Evolutionary conservation across 2,888 invertebrate species (phyloP), one percentile per base, ranked within the genome.

Genomic region (Lochmaea capreae): DNA sequence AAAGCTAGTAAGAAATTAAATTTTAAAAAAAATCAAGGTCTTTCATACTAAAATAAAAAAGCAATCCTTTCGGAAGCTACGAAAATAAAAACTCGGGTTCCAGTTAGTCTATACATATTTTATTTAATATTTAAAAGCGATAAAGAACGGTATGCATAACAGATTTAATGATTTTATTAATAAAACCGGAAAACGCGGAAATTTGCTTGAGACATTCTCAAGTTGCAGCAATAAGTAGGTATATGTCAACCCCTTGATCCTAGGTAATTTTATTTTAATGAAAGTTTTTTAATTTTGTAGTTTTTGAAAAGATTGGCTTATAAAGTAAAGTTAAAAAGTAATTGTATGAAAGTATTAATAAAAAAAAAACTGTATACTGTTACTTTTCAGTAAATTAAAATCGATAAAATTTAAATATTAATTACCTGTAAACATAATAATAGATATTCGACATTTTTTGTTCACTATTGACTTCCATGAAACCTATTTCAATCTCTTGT

Each of bases 381-480:
- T 57, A 57, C 22, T 57, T 57, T 57, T 22, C 11, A 12, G 22
- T 57, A 57, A 57, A 57, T 18, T n/a, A 57, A 57, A 57, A 57
- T 57, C 8, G 9, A 18, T n/a, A n/a, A 10, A 57, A 18, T 22
- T 57, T 22, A 57, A 57, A 57, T 57, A 57, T 18, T 22, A 18
- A 10, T 57, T 57, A 57, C 18, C 10, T 18, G 57, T 16, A 18
- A 22, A 57, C 57, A n/a, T 57, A 8, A 57, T 22, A 57, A 57
- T 18, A 14, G 18, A 57, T 10, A 57, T 57, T 57, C 22, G 22
- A 18, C 70, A 74, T 74, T 76, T 62, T 70, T 74, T 71, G 76
- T 73, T 76, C 76, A 75, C 67, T 54, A 68, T 71, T 67, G 63
- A 76, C 74, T 74, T 77, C 73, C 77, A 71, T 71, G 72, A 12